Base-by-base conservation (phyloP, 2,113 vertebrate species). In the Hipposideros armiger region DNA sequence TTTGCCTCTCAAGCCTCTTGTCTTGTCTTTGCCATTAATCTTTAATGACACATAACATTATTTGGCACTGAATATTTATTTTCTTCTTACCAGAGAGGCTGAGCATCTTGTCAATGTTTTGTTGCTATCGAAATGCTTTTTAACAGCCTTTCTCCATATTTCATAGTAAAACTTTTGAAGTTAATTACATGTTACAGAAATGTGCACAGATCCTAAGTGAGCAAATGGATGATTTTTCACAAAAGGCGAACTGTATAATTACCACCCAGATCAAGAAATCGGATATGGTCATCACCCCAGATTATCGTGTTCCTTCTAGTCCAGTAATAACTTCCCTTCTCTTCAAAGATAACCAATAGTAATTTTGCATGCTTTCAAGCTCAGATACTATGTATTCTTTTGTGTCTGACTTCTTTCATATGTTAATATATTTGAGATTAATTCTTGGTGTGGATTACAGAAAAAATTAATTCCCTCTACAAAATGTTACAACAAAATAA, bases 141-240 rank as follows among this genome's bases (percentile, higher is more conserved):
- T 91, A 40, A 69, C 88, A 87, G 73, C 3, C 30, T 92, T 78
- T 28, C 28, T 20, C 15, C 20, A 26, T 56, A 88, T 91, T 76
- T 62, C 67, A 52, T 42, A 64, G 40, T 42, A 82, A 83, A 78
- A 77, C 11, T 45, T 78, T 50, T 83, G 3, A 80, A 74, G 19
- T 80, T 73, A 91, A 83, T 95, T 95, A 16, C 67, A 60, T 80
- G 74, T 80, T 80, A 52, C 14, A 86, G 15, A 95, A 89, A 72
- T 52, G 5, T 45, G 7, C 19, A 47, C 20, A 90, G 60, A 76
- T 56, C 0, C 22, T 60, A 76, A 58, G 4, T 64, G 40, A 86
- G 19, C 19, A 89, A 76, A 24, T 28, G 60, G 76, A 78, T 78
- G 15, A 30, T 82, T 67, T 89, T 56, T 28, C 78, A 81, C 54